phyloP scores from a whole-genome alignment of 2,888 invertebrate genomes.

The Synergus gifuensis region DNA sequence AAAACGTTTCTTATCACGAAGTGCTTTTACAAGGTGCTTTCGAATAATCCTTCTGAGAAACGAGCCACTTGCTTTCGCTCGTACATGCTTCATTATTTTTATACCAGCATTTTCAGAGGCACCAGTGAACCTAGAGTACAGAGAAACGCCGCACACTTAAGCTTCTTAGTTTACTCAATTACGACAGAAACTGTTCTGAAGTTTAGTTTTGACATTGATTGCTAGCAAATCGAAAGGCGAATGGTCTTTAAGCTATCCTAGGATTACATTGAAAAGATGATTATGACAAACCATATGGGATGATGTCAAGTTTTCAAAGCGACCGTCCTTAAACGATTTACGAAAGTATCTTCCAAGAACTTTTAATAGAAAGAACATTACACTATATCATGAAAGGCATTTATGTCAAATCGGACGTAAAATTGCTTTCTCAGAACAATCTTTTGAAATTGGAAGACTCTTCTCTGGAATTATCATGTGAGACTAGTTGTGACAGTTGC shows the following conservation, averaged over 20 bases:
- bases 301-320: conserved; percentile 28
- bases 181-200: conserved; percentile 16
- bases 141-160: not conserved
- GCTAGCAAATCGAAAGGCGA: conserved; percentile 43
- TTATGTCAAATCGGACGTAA: conserved; percentile 34
- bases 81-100: conserved; percentile 51
- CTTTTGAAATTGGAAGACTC: conserved; percentile 13
- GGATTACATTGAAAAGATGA: conserved; percentile 21
- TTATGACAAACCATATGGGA: conserved; percentile 30
- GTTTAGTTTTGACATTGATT: conserved; percentile 37
- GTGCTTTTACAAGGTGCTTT: conserved; percentile 45
- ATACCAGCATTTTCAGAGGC: conserved; percentile 32
- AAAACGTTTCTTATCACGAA: conserved; percentile 8
- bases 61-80: conserved; percentile 43
- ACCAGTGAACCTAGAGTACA: not conserved
- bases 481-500: not conserved
- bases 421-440: conserved; percentile 29
- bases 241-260: conserved; percentile 43
- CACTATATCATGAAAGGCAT: conserved; percentile 23
- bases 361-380: conserved; percentile 36
- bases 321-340: conserved; percentile 29
- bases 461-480: not conserved
- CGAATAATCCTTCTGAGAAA: conserved; percentile 42
- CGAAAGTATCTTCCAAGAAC: conserved; percentile 13
- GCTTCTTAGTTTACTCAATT: conserved; percentile 20